phyloP scores from a whole-genome alignment of 2,797 vertebrate species.

The Sparus aurata region DNA sequence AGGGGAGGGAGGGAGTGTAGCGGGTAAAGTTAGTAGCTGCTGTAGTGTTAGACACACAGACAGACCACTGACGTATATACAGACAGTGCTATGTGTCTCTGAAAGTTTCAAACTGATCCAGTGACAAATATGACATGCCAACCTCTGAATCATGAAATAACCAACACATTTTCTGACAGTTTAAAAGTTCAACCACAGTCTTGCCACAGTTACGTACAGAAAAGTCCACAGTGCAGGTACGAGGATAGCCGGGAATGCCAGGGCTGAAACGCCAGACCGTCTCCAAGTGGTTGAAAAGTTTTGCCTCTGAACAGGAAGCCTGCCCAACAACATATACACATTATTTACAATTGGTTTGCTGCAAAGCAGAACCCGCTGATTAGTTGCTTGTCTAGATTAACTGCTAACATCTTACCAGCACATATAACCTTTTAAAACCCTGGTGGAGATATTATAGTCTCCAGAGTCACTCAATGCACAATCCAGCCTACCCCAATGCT shows the following conservation, averaged over 20 bases:
- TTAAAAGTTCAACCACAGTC: background rate
- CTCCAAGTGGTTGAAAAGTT: conserved; percentile 95
- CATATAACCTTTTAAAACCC: background rate
- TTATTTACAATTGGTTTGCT: background rate
- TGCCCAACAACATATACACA: conserved; percentile 61
- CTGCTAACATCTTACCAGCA: background rate
- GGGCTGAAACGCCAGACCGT: conserved; percentile 97
- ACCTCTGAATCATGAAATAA: background rate
- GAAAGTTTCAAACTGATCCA: conserved; percentile 11
- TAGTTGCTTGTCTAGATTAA: background rate
- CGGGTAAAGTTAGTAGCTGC: conserved; percentile 9
- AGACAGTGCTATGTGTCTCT: background rate
- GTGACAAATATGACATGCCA: conserved; percentile 8
- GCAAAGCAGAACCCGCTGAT: background rate
- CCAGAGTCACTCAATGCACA: background rate
- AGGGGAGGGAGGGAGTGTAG: background rate
- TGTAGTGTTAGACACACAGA: background rate
- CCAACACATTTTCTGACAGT: background rate
- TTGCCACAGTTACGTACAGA: conserved; percentile 86
- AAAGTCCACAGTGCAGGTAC: conserved; percentile 96
- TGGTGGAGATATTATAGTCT: background rate
- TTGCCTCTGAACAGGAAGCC: conserved; percentile 96
- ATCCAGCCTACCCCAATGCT: no score
- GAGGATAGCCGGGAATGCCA: conserved; percentile 95
- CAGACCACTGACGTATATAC: background rate